Conservation (phyloP, 2,888 invertebrate species). For the Limnephilus auricula region DNA sequence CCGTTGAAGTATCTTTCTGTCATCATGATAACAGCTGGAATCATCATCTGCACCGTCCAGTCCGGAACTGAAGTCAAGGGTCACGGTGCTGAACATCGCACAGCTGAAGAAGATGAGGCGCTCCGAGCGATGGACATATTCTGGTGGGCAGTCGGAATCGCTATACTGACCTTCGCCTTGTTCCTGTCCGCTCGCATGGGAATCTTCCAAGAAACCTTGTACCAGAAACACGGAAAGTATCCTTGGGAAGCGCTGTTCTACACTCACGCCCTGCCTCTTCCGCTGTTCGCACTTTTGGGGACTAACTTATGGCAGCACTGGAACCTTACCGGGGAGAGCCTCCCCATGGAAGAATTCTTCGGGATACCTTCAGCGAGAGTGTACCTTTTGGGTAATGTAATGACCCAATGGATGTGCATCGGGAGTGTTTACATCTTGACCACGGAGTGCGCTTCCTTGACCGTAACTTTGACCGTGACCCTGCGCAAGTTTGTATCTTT, state of each 20-base stretch:
- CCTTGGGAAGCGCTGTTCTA: constrained; percentile 92
- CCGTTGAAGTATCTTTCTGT: constrained; percentile 93
- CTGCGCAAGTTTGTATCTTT: constrained; percentile 96
- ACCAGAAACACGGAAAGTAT: constrained; percentile 91
- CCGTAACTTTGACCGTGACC: constrained; percentile 97
- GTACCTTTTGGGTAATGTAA: constrained; percentile 88
- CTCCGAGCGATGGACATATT: constrained; percentile 76
- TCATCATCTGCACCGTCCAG: constrained; percentile 92
- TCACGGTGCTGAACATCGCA: constrained; percentile 73
- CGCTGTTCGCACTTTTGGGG: constrained; percentile 90
- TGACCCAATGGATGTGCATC: constrained; percentile 95
- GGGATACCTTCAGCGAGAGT: constrained; percentile 85
- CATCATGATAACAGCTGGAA: constrained; percentile 94
- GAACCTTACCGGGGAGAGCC: constrained; percentile 83
- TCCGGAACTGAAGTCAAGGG: constrained; percentile 86
- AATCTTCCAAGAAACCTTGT: constrained; percentile 93
- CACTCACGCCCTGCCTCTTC: constrained; percentile 93
- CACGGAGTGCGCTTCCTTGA: constrained; percentile 94
- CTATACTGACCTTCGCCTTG: constrained; percentile 90
- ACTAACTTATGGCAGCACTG: constrained; percentile 88
- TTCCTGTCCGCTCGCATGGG: constrained; percentile 97
- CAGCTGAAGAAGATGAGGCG: constrained; percentile 73
- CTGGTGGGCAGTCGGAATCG: constrained; percentile 85
- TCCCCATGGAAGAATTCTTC: constrained; percentile 78
- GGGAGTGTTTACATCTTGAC: constrained; percentile 96